Evolutionary conservation across 2,888 invertebrate species (phyloP), one percentile per base, ranked within the genome.

Genomic region (Pinctada fucata): DNA sequence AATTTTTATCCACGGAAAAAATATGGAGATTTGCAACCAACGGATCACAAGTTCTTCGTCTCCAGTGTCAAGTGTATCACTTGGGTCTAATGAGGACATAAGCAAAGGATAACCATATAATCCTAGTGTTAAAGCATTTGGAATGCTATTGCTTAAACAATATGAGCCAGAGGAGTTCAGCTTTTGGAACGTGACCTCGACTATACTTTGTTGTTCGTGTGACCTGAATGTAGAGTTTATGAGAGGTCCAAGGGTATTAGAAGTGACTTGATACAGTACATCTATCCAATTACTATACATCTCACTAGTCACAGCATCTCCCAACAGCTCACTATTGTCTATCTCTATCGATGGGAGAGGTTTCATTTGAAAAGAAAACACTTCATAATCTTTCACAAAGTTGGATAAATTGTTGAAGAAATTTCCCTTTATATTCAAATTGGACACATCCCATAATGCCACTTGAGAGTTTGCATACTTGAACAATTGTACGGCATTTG

Each of bases 1-100:
- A 86, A 97, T 97, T 89, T 97, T 95, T 92, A 98, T 96, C 0
- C 97, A 96, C 0, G 98, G 97, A 85, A 98, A 93, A 91, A 98
- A 98, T 0, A 97, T 96, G 1, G 96, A 96, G 89, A 98, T 93
- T 89, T 96, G 95, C 58, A 96, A 92, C 98, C 98, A 98, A 88
- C 96, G 93, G 47, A 96, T 94, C 86, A 95, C 95, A n/a, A 92
- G 85, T 79, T 92, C 90, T 49, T 83, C 79, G 49, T 83, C 66
- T 82, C 6, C 88, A 90, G 52, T n/a, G n/a, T 82, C 82, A 13
- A 82, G 58, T 50, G 73, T 69, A 63, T 82, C 72, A 31, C 81
- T 77, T 31, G 76, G 73, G 10, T 82, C 79, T 0, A 97, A 96
- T 0, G 97, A 97, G 0, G 97, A 97, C 94, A 98, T 95, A 63